Conservation (phyloP, 2,113 vertebrate genomes). For the Carassius gibelio region DNA sequence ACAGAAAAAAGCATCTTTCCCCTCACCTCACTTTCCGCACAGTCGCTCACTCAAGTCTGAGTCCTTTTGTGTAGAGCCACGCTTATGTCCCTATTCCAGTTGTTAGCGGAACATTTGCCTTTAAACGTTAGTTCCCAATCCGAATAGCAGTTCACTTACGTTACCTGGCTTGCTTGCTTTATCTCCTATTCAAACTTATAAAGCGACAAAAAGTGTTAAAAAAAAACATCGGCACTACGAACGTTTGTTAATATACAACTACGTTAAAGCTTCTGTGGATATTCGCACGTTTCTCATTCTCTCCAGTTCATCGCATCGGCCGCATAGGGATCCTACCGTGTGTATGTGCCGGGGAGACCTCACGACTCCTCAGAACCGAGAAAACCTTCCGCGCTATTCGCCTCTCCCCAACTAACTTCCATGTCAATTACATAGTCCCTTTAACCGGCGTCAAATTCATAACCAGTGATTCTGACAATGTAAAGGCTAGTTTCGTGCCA, state of each 20-base stretch:
- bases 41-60: constrained; percentile 51
- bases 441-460: background rate
- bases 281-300: constrained; percentile 50
- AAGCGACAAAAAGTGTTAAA: background rate
- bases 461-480: background rate
- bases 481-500: background rate
- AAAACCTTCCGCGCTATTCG: constrained; percentile 54
- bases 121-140: constrained; percentile 50
- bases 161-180: constrained; percentile 33
- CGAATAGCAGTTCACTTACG: constrained; percentile 35
- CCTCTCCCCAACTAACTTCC: constrained; percentile 64
- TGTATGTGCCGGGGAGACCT: constrained; percentile 50
- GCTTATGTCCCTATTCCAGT: constrained; percentile 56
- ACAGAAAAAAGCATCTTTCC: constrained; percentile 42
- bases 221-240: constrained; percentile 11
- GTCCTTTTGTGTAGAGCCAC: constrained; percentile 61
- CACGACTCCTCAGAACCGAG: constrained; percentile 48
- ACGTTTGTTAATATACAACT: background rate
- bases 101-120: constrained; percentile 55
- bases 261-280: constrained; percentile 42
- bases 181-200: constrained; percentile 41
- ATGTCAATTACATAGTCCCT: constrained; percentile 60
- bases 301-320: constrained; percentile 44
- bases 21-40: constrained; percentile 53
- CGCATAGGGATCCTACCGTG: constrained; percentile 49